Evolutionary conservation across 2,797 vertebrate genomes (phyloP).

Genomic region (Pipistrellus pygmaeus): DNA sequence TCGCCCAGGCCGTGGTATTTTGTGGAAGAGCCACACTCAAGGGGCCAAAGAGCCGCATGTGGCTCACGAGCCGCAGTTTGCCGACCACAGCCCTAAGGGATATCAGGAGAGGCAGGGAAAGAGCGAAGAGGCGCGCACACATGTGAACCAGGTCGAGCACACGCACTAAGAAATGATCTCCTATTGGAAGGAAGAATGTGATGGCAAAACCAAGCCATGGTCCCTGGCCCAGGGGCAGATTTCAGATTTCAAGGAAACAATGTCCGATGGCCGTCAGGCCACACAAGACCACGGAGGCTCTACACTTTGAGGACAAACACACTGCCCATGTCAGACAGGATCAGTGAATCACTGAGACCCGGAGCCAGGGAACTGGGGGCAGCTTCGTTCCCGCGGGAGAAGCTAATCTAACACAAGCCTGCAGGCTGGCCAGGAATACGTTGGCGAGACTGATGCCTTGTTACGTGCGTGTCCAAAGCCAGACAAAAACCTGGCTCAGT

Average conservation of each 20-base stretch:
- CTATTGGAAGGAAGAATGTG: constrained; percentile 51
- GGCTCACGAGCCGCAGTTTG: too few species aligned
- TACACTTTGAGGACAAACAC: constrained; percentile 34
- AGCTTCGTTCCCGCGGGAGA: constrained; percentile 50
- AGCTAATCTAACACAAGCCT: constrained; percentile 71
- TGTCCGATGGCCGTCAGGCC: constrained; percentile 45
- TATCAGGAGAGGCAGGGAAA: constrained; percentile 60
- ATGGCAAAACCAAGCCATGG: not conserved
- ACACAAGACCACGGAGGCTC: not conserved
- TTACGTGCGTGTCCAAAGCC: constrained; percentile 70
- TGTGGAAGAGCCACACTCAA: too few species aligned
- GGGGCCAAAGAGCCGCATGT: too few species aligned
- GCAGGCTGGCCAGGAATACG: constrained; percentile 60
- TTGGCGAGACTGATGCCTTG: constrained; percentile 71
- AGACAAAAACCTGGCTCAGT: constrained; percentile 61
- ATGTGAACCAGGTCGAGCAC: not conserved
- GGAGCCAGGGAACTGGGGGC: constrained; percentile 13
- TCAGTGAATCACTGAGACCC: constrained; percentile 74
- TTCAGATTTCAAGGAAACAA: constrained; percentile 14
- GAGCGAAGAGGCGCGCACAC: not conserved
- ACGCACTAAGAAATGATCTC: not conserved
- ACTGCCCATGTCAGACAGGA: constrained; percentile 26
- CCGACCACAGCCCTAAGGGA: not conserved
- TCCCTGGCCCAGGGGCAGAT: not conserved
- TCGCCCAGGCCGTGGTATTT: too few species aligned